phyloP scores from a whole-genome alignment of 2,797 vertebrate species.

The Tiaroga cobitis region DNA sequence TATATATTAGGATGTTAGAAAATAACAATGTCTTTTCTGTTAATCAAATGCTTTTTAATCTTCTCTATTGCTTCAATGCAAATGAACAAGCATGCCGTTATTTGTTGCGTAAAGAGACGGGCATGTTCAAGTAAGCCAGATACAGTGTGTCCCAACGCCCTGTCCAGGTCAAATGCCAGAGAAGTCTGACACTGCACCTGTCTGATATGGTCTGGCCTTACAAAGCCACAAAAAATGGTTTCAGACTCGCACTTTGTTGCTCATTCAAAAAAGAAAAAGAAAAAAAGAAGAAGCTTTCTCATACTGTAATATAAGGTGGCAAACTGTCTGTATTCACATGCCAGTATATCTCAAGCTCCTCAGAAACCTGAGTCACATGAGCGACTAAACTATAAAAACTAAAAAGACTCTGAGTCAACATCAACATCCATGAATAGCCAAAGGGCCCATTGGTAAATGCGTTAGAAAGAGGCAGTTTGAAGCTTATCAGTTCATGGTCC shows the following conservation, averaged over 20 bases:
- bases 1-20: no score
- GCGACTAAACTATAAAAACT: constrained; percentile 52
- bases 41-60: no score
- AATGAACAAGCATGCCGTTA: no score
- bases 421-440: constrained; percentile 66
- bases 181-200: neutral
- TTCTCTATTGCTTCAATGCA: no score
- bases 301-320: neutral
- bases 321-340: neutral
- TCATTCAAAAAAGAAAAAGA: neutral
- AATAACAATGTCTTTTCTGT: no score
- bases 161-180: constrained; percentile 30
- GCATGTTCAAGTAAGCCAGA: no score
- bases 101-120: no score
- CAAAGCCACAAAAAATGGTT: neutral
- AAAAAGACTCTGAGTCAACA: constrained; percentile 53
- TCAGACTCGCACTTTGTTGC: neutral
- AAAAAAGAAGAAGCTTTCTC: neutral
- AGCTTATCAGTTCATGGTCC: constrained; percentile 46
- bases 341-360: constrained; percentile 29
- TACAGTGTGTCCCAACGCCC: neutral
- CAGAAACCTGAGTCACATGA: constrained; percentile 49
- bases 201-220: neutral
- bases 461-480: constrained; percentile 37
- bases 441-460: constrained; percentile 50